Base-by-base conservation (phyloP, 2,888 invertebrate genomes). In the Copidosoma aretas region DNA sequence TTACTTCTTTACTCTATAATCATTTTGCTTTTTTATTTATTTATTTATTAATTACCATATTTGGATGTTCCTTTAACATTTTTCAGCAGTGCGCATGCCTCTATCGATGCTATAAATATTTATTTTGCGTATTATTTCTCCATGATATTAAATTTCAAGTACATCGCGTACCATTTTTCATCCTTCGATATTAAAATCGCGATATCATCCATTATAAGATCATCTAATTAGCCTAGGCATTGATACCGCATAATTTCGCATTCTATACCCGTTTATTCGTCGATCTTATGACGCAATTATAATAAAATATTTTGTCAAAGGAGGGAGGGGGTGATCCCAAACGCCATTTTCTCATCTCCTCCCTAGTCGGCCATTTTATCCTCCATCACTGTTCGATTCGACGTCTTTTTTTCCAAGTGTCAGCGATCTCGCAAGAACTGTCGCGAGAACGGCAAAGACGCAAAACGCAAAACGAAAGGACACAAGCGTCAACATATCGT, bases 401-500 rank as follows among this genome's bases (percentile, higher is more conserved):
- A 59, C 15, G 43, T 46, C 43, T 17, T 46, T 46, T 46, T 53
- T 24, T 14, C 22, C 53, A 32, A 32, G 32, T 32, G 32, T 32
- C 8, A 8, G 32, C 32, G 32, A 3, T 32, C 32, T 32, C 32
- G 32, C 32, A 32, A 46, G 43, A 17, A 46, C 67, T 71, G 64
- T 68, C 68, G 54, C 39, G 58, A 64, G 71, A 68, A 71, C 71
- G 71, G 67, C 68, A 68, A 68, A 54, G 68, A 71, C 64, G 39
- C 56, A 17, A 39, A 53, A 57, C 70, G 57, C 64, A 54, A 65
- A 63, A 58, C 57, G 67, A 65, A 63, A 65, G 60, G 63, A 67
- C 71, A 71, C 60, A 68, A 63, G 71, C 71, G 71, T 71, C 71
- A 68, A 71, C 60, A 22, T 61, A 68, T 67, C 64, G 60, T 68